phyloP scores from a whole-genome alignment of 2,113 vertebrate species.

The Lucifuga dentata region DNA sequence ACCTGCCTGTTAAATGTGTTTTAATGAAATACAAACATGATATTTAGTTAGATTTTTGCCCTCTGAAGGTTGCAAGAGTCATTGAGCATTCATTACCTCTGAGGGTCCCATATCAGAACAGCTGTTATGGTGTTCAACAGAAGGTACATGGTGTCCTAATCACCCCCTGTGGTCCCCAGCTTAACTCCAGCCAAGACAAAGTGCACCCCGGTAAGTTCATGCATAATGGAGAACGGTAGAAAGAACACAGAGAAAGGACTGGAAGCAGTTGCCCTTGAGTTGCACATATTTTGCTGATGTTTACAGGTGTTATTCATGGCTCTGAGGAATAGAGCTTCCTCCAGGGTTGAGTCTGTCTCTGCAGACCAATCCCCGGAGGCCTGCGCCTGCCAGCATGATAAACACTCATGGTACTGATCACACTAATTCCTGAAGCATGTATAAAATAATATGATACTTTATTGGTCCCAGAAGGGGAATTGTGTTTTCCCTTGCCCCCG shows the following conservation, averaged over 20 bases:
- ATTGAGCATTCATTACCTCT: conserved; percentile 58
- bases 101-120: conserved; percentile 57
- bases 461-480: conserved; percentile 38
- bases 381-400: conserved; percentile 44
- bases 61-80: conserved; percentile 62
- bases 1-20: conserved; percentile 20
- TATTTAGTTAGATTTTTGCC: conserved; percentile 50
- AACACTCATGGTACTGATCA: conserved; percentile 43
- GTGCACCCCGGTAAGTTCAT: conserved; percentile 67
- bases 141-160: conserved; percentile 74
- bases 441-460: conserved; percentile 58
- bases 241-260: conserved; percentile 26
- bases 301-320: conserved; percentile 55
- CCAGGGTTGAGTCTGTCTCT: conserved; percentile 19
- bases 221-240: conserved; percentile 68
- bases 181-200: conserved; percentile 73
- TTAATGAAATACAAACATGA: conserved; percentile 45
- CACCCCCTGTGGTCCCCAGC: conserved; percentile 64
- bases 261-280: conserved; percentile 63
- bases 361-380: conserved; percentile 7
- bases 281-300: conserved; percentile 43
- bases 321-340: conserved; percentile 27
- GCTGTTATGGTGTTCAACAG: conserved; percentile 74
- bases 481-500: conserved; percentile 20
- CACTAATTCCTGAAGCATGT: conserved; percentile 47